Evolutionary conservation across 2,113 vertebrate species (phyloP).

Genomic region (Apodemus speciosus): DNA sequence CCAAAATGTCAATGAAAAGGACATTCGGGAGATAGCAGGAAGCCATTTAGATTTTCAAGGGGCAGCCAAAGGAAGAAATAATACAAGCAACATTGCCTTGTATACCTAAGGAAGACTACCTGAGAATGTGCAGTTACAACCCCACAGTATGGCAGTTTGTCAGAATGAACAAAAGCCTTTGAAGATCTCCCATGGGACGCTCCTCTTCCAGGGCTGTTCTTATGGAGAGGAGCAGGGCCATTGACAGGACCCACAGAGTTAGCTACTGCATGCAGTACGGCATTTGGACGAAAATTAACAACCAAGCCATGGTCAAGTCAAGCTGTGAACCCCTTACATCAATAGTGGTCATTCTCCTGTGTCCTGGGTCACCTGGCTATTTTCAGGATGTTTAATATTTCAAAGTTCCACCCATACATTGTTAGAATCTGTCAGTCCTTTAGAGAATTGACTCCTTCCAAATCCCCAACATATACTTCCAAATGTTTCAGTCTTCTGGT

Average conservation of each 20-base stretch:
- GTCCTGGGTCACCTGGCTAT: not conserved
- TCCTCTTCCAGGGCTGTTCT: not conserved
- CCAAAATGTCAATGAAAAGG: not conserved
- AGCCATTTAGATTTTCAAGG: not conserved
- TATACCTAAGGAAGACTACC: not conserved
- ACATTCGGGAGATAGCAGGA: not conserved
- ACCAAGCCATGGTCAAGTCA: not conserved
- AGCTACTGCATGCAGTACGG: no score
- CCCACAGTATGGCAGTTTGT: not conserved
- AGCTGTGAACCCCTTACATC: not conserved
- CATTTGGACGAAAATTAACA: not conserved
- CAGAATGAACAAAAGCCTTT: not conserved
- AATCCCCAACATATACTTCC: not conserved
- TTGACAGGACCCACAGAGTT: not conserved
- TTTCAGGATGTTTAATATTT: not conserved
- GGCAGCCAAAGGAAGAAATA: not conserved
- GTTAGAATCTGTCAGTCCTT: not conserved
- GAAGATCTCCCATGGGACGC: not conserved
- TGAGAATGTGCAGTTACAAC: fast-evolving
- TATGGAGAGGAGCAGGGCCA: not conserved
- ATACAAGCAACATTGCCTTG: not conserved
- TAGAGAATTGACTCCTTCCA: not conserved
- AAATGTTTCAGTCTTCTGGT: slow-evolving; percentile 25
- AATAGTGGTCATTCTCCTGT: not conserved
- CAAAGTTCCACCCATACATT: not conserved